Conservation (phyloP, 2,113 vertebrate genomes). For the Anhinga anhinga region DNA sequence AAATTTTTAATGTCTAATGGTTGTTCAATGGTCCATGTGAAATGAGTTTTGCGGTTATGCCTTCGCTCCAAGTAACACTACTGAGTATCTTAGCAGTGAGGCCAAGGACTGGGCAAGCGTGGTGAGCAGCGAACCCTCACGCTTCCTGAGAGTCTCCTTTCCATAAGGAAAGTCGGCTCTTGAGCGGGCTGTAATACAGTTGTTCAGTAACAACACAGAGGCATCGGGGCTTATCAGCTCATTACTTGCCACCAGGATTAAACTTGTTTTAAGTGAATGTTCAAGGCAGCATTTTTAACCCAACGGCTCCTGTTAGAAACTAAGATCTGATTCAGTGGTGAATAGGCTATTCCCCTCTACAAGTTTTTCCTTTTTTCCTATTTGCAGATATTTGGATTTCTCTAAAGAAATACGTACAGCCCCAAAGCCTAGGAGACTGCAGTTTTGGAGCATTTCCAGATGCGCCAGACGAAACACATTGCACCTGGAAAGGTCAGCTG, state of each 20-base stretch:
- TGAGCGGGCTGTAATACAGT: background rate
- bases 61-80: background rate
- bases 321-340: background rate
- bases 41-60: background rate
- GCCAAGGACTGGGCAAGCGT: background rate
- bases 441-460: background rate
- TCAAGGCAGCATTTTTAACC: background rate
- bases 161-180: background rate
- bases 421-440: background rate
- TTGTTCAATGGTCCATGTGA: background rate
- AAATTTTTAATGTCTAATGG: background rate
- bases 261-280: background rate
- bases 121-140: background rate
- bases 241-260: background rate
- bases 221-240: background rate
- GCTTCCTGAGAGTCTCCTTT: background rate
- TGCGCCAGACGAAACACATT: background rate
- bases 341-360: background rate
- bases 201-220: background rate
- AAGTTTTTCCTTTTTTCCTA: background rate
- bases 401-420: background rate
- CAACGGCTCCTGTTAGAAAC: background rate
- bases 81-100: background rate
- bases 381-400: background rate
- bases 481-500: constrained; percentile 18